A percentile compares a stretch with the other conserved stretches of the same genome.
Evolutionary conservation across 1,140 invertebrate species (phyloP).

Genomic region (Drosophila tani): DNA sequence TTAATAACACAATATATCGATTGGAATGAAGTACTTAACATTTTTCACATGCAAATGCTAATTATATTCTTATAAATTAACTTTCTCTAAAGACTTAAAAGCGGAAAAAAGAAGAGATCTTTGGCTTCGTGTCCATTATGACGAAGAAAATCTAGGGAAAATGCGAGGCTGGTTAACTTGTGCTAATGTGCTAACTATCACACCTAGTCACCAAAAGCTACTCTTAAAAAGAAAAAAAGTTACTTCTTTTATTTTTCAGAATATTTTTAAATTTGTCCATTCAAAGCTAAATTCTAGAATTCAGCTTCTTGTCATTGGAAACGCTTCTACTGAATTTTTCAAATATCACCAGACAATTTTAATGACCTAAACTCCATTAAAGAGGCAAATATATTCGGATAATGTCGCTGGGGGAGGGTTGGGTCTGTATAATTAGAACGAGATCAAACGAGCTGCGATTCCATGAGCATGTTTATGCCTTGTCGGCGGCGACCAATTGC

Average conservation of each 20-base stretch:
- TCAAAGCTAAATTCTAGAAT: neutral
- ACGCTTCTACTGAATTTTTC: neutral
- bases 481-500: constrained; percentile 39
- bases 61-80: neutral
- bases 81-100: neutral
- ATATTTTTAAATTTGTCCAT: neutral
- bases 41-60: neutral
- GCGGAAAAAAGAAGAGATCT: neutral
- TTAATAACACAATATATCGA: no score
- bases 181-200: constrained; percentile 1
- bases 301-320: no score
- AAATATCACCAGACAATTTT: neutral
- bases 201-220: neutral
- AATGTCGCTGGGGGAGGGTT: neutral
- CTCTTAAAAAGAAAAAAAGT: neutral
- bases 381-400: constrained; percentile 14
- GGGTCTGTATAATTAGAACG: constrained; percentile 55
- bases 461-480: constrained; percentile 43
- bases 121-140: neutral
- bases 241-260: neutral
- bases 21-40: no score
- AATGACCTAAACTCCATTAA: constrained; percentile 11
- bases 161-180: neutral
- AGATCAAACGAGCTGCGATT: constrained; percentile 38
- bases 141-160: neutral